Conservation (phyloP, 2,888 invertebrate species). For the Troides helena region DNA sequence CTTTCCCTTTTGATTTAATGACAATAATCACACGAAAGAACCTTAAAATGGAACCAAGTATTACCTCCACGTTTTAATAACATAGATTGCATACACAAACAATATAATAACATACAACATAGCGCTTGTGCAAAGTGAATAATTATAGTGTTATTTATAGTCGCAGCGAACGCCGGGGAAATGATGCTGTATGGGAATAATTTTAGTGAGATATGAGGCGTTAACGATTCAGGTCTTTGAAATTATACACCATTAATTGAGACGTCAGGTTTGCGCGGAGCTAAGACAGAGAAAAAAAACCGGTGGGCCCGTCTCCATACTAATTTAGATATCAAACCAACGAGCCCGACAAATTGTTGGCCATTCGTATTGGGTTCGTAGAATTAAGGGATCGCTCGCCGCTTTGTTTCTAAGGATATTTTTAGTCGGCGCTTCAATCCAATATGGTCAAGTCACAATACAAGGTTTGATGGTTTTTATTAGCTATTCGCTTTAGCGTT, state of each 20-base stretch:
- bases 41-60: no score
- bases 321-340: slow-evolving; percentile 76
- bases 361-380: slow-evolving; percentile 64
- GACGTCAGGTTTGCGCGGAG: slow-evolving; percentile 62
- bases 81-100: no score
- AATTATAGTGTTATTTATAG: slow-evolving; percentile 1
- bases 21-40: no score
- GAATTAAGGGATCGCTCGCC: slow-evolving; percentile 56
- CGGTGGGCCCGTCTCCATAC: slow-evolving; percentile 62
- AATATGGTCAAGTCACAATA: slow-evolving; percentile 40
- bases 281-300: slow-evolving; percentile 48
- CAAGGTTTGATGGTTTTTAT: slow-evolving; percentile 36
- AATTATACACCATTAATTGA: slow-evolving; percentile 74
- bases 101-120: no score
- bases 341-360: slow-evolving; percentile 71
- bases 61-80: no score
- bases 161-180: slow-evolving; percentile 4
- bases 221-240: slow-evolving; percentile 67
- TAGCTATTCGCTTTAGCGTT: no score
- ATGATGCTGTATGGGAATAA: slow-evolving; percentile 32
- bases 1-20: no score
- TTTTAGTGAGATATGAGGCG: slow-evolving; percentile 53
- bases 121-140: background rate
- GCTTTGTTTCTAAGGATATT: slow-evolving; percentile 41
- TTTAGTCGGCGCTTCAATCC: slow-evolving; percentile 46